Evolutionary conservation across 2,888 invertebrate species (phyloP).

Genomic region (Dynastes hyllus): DNA sequence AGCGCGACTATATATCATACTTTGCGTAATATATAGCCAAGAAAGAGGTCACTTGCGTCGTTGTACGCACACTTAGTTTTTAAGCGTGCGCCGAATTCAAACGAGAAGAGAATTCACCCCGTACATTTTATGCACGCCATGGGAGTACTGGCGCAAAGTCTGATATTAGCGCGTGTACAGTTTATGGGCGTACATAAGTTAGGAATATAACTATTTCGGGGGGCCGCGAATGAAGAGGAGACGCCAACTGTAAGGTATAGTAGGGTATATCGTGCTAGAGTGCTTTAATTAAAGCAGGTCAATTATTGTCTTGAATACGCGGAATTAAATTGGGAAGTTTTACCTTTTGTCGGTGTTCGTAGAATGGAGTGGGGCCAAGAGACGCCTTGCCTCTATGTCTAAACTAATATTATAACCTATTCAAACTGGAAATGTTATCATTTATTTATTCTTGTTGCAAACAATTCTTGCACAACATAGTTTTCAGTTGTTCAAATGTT

Average conservation of each 20-base stretch:
- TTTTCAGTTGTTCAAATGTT: no score
- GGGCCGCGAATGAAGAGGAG: constrained; percentile 15
- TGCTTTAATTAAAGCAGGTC: constrained; percentile 39
- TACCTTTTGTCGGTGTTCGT: not conserved
- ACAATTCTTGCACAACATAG: no score
- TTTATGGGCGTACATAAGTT: constrained; percentile 35
- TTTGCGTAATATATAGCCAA: constrained; percentile 1
- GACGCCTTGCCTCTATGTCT: no score
- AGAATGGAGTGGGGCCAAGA: not conserved
- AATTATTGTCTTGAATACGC: constrained; percentile 20
- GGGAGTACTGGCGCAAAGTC: constrained; percentile 30
- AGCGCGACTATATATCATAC: constrained; percentile 10
- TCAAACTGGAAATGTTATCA: no score
- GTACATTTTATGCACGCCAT: constrained; percentile 29
- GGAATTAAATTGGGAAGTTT: constrained; percentile 20
- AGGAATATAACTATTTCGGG: constrained; percentile 38
- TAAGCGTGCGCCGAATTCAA: constrained; percentile 40
- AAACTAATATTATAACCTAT: no score
- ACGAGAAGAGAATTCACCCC: constrained; percentile 41
- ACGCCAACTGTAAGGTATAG: not conserved
- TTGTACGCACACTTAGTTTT: constrained; percentile 41
- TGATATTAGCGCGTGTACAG: constrained; percentile 32
- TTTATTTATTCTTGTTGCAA: no score
- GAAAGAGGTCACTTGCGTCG: constrained; percentile 35
- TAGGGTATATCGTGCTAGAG: not conserved